A percentile compares a stretch with the other conserved stretches of the same genome.
Evolutionary conservation across 2,797 vertebrate species (phyloP).

Genomic region (Coregonus sp.): DNA sequence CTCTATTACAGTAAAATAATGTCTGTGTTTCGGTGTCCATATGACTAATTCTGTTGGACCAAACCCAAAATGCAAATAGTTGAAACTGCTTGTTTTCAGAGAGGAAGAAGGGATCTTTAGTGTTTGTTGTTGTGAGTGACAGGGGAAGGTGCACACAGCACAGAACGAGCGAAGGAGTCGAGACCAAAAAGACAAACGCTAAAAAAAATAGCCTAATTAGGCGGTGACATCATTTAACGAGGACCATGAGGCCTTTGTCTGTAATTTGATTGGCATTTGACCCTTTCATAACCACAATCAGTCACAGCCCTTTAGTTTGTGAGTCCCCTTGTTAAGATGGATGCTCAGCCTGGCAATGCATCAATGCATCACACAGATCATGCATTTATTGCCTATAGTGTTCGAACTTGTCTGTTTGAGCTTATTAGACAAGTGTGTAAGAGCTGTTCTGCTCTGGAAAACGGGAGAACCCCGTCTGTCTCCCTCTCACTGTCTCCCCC

Average conservation of each 20-base stretch:
- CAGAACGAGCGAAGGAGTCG: no score
- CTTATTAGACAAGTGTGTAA: constrained; percentile 8
- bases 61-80: no score
- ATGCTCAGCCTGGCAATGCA: neutral
- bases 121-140: no score
- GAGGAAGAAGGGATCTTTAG: no score
- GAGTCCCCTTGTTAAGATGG: constrained; percentile 25
- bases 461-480: constrained; percentile 21
- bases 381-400: neutral
- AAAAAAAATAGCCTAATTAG: constrained; percentile 50
- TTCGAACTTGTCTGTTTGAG: neutral
- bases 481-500: constrained; percentile 23
- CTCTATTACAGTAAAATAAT: no score
- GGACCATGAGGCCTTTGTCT: constrained; percentile 53
- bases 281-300: no score
- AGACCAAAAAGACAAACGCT: no score
- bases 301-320: constrained; percentile 22
- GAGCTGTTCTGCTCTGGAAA: constrained; percentile 39
- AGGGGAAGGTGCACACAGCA: no score
- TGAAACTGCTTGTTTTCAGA: no score
- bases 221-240: constrained; percentile 46
- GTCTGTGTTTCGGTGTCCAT: no score
- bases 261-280: constrained; percentile 72
- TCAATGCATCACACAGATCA: constrained; percentile 22
- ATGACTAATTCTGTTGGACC: no score